These are phyloP conservation scores for Metalampra italica DNA, from an alignment of 2,888 invertebrate genomes.

Conservation along the genomic window DNA sequence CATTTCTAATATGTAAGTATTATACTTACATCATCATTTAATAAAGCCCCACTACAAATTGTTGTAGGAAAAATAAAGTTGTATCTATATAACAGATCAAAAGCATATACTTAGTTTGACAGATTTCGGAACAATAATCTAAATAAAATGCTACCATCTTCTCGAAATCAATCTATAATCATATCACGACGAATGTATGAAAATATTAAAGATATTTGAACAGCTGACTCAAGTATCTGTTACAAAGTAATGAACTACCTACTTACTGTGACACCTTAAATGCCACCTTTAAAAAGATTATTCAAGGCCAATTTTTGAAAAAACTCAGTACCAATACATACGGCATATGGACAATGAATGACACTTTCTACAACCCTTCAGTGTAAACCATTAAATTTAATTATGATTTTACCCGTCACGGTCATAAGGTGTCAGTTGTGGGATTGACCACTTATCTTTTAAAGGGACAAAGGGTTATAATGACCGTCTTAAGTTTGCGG, in stretches of 20 bases:
- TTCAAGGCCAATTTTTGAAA: constrained; percentile 17
- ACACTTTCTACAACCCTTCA: constrained; percentile 52
- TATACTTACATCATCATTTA: too few relatives aligned
- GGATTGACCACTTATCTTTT: constrained; percentile 65
- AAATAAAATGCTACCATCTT: too few relatives aligned
- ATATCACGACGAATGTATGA: constrained; percentile 7
- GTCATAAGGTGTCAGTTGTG: constrained; percentile 68
- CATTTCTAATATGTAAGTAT: too few relatives aligned
- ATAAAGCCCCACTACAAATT: too few relatives aligned
- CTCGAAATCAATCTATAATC: too few relatives aligned
- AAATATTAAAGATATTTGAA: constrained; percentile 5
- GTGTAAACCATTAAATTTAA: constrained; percentile 63
- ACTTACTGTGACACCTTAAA: constrained; percentile 1
- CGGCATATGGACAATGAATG: constrained; percentile 66
- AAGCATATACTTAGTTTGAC: too few relatives aligned
- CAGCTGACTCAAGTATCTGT: neutral
- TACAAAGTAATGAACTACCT: neutral
- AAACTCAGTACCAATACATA: constrained; percentile 33
- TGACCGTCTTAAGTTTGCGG: constrained; percentile 39
- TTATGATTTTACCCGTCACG: constrained; percentile 60
- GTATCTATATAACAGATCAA: too few relatives aligned
- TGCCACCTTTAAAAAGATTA: neutral
- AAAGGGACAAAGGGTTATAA: constrained; percentile 39
- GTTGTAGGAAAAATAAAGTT: too few relatives aligned
- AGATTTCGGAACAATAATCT: too few relatives aligned